A percentile compares a stretch with the other conserved stretches of the same genome.
Evolutionary conservation across 2,888 invertebrate genomes (phyloP).

Genomic region (Metalampra italica): DNA sequence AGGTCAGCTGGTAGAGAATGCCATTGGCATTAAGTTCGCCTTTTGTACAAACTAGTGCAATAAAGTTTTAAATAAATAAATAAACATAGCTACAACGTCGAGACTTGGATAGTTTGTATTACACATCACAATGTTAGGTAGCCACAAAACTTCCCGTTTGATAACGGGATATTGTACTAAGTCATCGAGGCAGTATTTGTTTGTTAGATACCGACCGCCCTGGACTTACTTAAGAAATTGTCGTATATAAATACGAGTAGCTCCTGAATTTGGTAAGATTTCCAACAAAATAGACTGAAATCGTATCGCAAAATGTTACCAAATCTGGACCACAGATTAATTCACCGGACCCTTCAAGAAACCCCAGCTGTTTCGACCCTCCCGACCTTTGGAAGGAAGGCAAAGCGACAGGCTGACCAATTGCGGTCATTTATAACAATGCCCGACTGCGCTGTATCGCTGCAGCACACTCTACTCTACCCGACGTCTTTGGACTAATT

Average conservation of each 20-base stretch:
- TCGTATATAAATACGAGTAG: no score
- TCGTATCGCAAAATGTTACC: not conserved
- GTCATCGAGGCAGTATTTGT: no score
- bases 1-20: no score
- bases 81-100: no score
- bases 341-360: not conserved
- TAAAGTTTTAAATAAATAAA: no score
- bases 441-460: conserved; percentile 35
- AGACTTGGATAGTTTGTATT: no score
- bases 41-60: no score
- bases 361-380: conserved; percentile 14
- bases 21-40: no score
- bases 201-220: no score
- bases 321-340: not conserved
- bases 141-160: no score
- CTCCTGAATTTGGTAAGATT: not conserved
- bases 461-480: conserved; percentile 19
- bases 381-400: conserved; percentile 25
- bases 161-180: no score
- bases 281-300: not conserved
- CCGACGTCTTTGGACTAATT: conserved; percentile 27
- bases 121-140: no score
- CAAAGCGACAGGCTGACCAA: conserved; percentile 49
- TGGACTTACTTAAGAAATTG: not conserved
- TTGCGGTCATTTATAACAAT: conserved; percentile 40